Base-by-base conservation (phyloP, 2,888 invertebrate genomes). In the Idaea dimidiata region DNA sequence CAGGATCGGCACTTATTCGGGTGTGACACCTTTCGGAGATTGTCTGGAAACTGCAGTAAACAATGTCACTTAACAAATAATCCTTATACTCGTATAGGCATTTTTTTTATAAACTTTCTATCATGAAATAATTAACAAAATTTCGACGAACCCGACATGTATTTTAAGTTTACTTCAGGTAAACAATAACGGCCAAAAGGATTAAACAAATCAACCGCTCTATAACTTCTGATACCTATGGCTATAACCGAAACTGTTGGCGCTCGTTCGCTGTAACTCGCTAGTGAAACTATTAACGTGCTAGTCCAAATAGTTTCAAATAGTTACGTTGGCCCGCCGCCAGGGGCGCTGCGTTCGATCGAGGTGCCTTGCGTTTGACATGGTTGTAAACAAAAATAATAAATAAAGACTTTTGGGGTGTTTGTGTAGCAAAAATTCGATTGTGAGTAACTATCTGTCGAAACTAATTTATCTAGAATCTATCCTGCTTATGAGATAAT, bases 221-320 rank as follows among this genome's bases (percentile, higher is more conserved):
- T 43, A 43, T 10, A 14, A 14, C 10, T 43, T 43, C 43, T 8
- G 10, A 43, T 10, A 43, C 10, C 43, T 43, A 14, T 43, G 43
- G 2, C 2, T 14, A 3, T 3, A 43, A 43, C 14, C 43, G 24
- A 24, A 24, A 1, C 24, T 1, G 1, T 43, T 43, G 43, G 43
- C 43, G 43, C 43, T 43, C 43, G 43, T 14, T 10, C 43, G 43
- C 43, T 43, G 43, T 43, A 14, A 43, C 43, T 8, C 81, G 80
- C 83, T 85, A 78, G 82, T 88, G 82, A 87, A 89, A 88, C 89
- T 89, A 89, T 89, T 89, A 89, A 82, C 86, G 75, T 75, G 80
- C 72, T 76, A 81, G 83, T 77, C 79, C 74, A 79, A 84, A 86
- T 86, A 85, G 83, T 87, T 87, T 77, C 83, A 81, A 88, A 88